Evolutionary conservation across 2,797 vertebrate species (phyloP), one percentile per base, ranked within the genome.

Genomic region (Ataeniobius toweri): DNA sequence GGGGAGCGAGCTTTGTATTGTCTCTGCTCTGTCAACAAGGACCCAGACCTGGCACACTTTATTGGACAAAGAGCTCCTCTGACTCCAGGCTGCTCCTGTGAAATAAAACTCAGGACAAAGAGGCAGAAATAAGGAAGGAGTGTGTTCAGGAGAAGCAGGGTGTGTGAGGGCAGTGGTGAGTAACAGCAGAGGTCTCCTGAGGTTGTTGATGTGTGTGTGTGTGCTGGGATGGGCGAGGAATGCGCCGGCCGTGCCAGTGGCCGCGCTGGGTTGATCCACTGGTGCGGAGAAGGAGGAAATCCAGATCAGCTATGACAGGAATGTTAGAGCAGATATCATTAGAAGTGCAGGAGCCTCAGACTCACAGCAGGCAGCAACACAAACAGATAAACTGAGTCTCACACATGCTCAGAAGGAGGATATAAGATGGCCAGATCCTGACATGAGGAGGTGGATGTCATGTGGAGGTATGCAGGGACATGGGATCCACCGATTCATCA

Each of bases 271-370:
- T 75, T 84, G 92, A 89, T 89, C 89, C 10, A 6, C 73, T 79
- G 86, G 89, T 85, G 91, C 86, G 89, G 90, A 92, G 88, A 79
- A 84, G 83, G 88, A 87, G 86, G 90, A 93, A 67, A 92, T 92
- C 87, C 90, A 93, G 91, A 94, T 90, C 70, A 79, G 80, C 88
- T 88, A 90, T 89, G 92, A 91, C 82, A 92, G 90, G 94, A 95
- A 95, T 95, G 94, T 71, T 82, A 91, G 85, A 85, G 89, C 88
- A 90, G 93, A 95, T 94, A 95, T 94, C 91, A 91, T 95, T 94
- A 94, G 88, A 92, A 81, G 78, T 74, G 81, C 65, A 81, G 79
- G 83, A 91, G 85, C 86, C 80, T 85, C 83, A 80, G 82, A 89
- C 85, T 75, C 91, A 82, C 85, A 86, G 85, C 84, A 83, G 88